phyloP scores from a whole-genome alignment of 2,888 invertebrate species.

The Polydesmus complanatus region DNA sequence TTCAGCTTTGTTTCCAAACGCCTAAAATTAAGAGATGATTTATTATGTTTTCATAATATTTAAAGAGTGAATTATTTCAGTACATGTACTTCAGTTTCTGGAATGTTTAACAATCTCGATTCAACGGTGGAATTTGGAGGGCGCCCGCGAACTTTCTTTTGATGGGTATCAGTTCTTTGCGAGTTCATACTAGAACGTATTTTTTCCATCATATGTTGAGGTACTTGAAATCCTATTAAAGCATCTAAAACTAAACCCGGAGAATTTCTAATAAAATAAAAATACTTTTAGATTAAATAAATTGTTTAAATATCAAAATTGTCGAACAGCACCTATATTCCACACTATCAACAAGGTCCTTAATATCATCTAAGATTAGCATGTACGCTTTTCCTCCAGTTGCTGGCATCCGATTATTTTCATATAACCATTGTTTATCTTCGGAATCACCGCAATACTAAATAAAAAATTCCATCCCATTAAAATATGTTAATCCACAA shows the following conservation, averaged over 20 bases:
- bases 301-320: constrained; percentile 4
- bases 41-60: too few relatives aligned
- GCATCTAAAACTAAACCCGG: constrained; percentile 38
- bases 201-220: constrained; percentile 57
- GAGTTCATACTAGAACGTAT: constrained; percentile 49
- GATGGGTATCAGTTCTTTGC: constrained; percentile 28
- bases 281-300: background rate
- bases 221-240: constrained; percentile 58
- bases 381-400: constrained; percentile 66
- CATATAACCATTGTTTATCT: constrained; percentile 67
- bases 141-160: constrained; percentile 20
- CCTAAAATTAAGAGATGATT: too few relatives aligned
- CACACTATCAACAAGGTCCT: constrained; percentile 55
- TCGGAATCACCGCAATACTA: constrained; percentile 60
- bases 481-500: background rate
- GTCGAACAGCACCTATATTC: constrained; percentile 41
- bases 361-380: constrained; percentile 61
- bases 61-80: too few relatives aligned
- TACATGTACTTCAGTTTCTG: too few relatives aligned
- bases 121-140: constrained; percentile 20
- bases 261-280: constrained; percentile 2
- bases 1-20: too few relatives aligned
- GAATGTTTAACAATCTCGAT: too few relatives aligned
- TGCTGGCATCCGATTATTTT: constrained; percentile 58
- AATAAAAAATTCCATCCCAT: background rate